These are phyloP conservation scores for Nasonovia ribisnigri DNA, from an alignment of 2,888 invertebrate genomes.

Conservation along the genomic window DNA sequence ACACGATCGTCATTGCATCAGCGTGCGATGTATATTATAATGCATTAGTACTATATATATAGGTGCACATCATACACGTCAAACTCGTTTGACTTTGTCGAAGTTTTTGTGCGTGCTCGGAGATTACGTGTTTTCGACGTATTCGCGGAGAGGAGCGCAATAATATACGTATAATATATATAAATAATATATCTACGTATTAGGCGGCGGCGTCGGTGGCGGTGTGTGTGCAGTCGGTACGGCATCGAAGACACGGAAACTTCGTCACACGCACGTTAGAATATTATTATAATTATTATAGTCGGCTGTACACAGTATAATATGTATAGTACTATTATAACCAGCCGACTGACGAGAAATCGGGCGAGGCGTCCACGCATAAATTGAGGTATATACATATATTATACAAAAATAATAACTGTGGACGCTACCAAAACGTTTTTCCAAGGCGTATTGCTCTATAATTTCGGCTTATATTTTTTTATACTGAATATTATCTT, in stretches of 20 bases:
- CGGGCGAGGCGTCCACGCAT: neutral
- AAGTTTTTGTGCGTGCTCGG: conserved; percentile 53
- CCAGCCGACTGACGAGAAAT: neutral
- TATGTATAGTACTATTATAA: neutral
- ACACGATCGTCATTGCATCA: neutral
- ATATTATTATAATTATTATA: conserved; percentile 11
- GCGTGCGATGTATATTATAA: neutral
- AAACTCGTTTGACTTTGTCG: conserved; percentile 35
- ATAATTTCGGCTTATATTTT: neutral
- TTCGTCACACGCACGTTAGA: conserved; percentile 37
- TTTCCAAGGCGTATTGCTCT: neutral
- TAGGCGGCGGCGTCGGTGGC: neutral
- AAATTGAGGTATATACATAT: neutral
- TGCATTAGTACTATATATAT: neutral
- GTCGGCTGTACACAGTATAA: neutral
- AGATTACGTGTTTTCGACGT: conserved; percentile 40
- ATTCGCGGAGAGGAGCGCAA: conserved; percentile 16
- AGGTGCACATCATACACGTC: conserved; percentile 18
- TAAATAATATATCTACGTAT: neutral
- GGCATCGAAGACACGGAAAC: neutral
- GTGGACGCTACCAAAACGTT: neutral
- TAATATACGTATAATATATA: neutral
- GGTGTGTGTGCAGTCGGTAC: neutral
- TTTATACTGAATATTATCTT: neutral
- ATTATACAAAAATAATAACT: neutral